Evolutionary conservation across 2,797 vertebrate species (phyloP).

Genomic region (Holocentrus rufus): DNA sequence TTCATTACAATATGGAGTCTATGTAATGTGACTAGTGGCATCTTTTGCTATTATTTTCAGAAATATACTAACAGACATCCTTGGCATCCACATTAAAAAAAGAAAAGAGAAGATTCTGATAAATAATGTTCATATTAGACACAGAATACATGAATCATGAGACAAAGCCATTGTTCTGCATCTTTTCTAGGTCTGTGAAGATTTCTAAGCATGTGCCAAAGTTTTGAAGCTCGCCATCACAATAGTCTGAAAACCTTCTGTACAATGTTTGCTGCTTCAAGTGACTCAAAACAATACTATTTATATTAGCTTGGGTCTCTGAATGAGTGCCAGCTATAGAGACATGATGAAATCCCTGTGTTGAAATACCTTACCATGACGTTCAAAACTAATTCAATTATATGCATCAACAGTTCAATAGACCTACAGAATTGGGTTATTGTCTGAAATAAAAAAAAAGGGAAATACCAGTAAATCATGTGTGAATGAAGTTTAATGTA

Average conservation of each 20-base stretch:
- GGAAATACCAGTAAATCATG: slow-evolving; percentile 69
- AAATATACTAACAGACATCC: not conserved
- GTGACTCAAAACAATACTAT: slow-evolving; percentile 63
- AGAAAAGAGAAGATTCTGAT: not conserved
- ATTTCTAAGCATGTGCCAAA: slow-evolving; percentile 22
- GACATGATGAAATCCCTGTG: slow-evolving; percentile 68
- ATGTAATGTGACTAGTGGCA: not conserved
- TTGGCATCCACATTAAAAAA: not conserved
- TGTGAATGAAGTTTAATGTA: slow-evolving; percentile 70
- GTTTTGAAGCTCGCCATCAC: slow-evolving; percentile 33
- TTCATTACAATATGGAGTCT: not conserved
- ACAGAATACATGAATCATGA: slow-evolving; percentile 8
- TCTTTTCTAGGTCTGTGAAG: slow-evolving; percentile 19
- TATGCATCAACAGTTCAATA: slow-evolving; percentile 77
- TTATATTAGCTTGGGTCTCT: slow-evolving; percentile 58
- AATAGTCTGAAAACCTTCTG: slow-evolving; percentile 41
- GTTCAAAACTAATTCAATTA: slow-evolving; percentile 79
- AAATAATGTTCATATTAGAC: slow-evolving; percentile 11
- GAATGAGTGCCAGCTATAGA: slow-evolving; percentile 57
- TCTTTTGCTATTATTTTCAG: slow-evolving; percentile 3
- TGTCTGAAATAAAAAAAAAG: slow-evolving; percentile 69
- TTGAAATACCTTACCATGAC: slow-evolving; percentile 72
- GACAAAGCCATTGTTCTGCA: slow-evolving; percentile 1
- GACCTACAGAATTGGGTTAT: slow-evolving; percentile 76
- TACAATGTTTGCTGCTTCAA: slow-evolving; percentile 51